Percentiles rank a stretch among this genome's conserved stretches.
These are phyloP conservation scores for Oncorhynchus masou DNA, from an alignment of 2,113 vertebrate species.

Conservation along the genomic window DNA sequence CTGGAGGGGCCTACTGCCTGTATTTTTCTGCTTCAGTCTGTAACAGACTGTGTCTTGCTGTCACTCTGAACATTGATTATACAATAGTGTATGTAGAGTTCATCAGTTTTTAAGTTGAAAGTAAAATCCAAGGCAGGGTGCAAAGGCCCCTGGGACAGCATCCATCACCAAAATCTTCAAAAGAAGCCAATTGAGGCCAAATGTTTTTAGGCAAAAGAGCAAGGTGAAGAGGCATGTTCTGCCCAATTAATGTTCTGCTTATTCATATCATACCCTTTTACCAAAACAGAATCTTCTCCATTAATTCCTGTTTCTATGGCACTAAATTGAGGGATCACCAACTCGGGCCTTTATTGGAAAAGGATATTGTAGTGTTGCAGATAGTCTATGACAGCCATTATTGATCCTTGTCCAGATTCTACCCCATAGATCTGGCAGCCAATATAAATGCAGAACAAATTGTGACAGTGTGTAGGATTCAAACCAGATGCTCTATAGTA, in stretches of 20 bases:
- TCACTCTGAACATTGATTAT: background rate
- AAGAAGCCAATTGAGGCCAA: background rate
- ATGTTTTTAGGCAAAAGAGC: background rate
- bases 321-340: background rate
- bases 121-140: background rate
- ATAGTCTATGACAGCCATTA: background rate
- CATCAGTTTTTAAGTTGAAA: background rate
- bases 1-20: background rate
- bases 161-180: background rate
- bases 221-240: background rate
- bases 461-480: constrained; percentile 10
- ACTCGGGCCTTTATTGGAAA: background rate
- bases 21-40: background rate
- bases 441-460: constrained; percentile 15
- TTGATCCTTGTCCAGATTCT: constrained; percentile 6
- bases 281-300: background rate
- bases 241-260: background rate
- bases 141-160: too few species aligned
- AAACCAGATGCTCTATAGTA: background rate
- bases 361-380: background rate
- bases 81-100: background rate
- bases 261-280: too few species aligned
- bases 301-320: background rate
- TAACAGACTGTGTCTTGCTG: background rate
- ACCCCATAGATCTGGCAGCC: constrained; percentile 1